Evolutionary conservation across 37 sponge, comb jelly and placozoan species (phyloP), one percentile per base, ranked within the genome.

Genomic region (Eunapius fragilis): DNA sequence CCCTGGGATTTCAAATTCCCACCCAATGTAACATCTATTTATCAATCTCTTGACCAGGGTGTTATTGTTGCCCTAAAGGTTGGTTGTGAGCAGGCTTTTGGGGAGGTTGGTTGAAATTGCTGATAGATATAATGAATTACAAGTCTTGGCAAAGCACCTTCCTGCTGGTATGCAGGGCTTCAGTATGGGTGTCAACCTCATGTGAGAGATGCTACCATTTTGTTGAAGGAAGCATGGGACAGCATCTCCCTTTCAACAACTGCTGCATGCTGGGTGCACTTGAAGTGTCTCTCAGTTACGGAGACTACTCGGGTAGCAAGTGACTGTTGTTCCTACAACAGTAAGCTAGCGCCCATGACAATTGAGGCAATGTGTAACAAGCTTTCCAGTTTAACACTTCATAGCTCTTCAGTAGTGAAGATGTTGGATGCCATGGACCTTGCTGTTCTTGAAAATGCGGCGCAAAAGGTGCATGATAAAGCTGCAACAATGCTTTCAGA

Each of bases 51-150:
- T 30, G n/a, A 48, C 79, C 30, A 76, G 35, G 77, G 77, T 38
- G 36, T 76, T 38, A 76, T 79, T 79, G 79, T 31, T 79, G 36
- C 79, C 25, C 79, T 48, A 30, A 79, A 79, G 79, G 49, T 49
- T 49, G 49, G 49, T 49, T 79, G 58, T 25, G 49, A 37, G 25
- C 26, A 76, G 35, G 77, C 32, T 79, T 49, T 31, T 79, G 58
- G 58, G 58, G 58, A 58, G 22, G 58, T 58, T 58, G 58, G 58
- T 58, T 58, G 58, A 58, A 58, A 58, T 11, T 58, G 58, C 58
- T 13, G 58, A 58, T 58, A 58, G 58, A 17, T 58, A 58, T 58
- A 19, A 58, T 11, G 58, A 58, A 58, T 58, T 58, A 11, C 58
- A 4, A 58, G 58, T 58, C 58, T 11, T 58, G 58, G 58, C 58